These are phyloP conservation scores for Eristalinus aeneus DNA, from an alignment of 2,888 invertebrate species.

Conservation along the genomic window DNA sequence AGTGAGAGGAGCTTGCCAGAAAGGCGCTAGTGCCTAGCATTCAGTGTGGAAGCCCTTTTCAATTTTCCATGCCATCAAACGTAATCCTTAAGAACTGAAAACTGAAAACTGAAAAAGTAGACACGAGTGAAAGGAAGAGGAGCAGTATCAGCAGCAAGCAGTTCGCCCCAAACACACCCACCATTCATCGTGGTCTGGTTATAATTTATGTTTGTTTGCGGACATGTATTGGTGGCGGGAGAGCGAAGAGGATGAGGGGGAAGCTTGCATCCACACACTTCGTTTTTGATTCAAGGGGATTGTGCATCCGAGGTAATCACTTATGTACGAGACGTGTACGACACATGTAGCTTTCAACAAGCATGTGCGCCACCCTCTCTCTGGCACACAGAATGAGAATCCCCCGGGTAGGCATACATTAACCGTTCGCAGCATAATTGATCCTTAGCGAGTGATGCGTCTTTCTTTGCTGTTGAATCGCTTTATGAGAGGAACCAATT, in stretches of 20 bases:
- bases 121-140: constrained; percentile 10
- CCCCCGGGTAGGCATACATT: neutral
- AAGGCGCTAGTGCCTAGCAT: constrained; percentile 24
- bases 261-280: neutral
- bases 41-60: constrained; percentile 42
- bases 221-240: neutral
- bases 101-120: neutral
- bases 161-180: neutral
- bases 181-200: neutral
- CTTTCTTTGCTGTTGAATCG: neutral
- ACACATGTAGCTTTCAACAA: constrained; percentile 11
- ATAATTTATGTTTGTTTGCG: constrained; percentile 36
- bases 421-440: neutral
- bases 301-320: constrained; percentile 37
- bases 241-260: neutral
- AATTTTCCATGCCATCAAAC: constrained; percentile 53
- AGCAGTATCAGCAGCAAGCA: neutral
- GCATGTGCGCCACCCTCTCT: neutral
- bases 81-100: constrained; percentile 47
- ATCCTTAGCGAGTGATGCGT: neutral
- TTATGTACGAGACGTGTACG: constrained; percentile 29
- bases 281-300: constrained; percentile 1
- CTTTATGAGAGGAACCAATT: neutral
- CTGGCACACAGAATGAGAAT: no score
- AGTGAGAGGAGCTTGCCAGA: constrained; percentile 12